Evolutionary conservation across 2,888 invertebrate species (phyloP).

Genomic region (Myopa tessellatipennis): DNA sequence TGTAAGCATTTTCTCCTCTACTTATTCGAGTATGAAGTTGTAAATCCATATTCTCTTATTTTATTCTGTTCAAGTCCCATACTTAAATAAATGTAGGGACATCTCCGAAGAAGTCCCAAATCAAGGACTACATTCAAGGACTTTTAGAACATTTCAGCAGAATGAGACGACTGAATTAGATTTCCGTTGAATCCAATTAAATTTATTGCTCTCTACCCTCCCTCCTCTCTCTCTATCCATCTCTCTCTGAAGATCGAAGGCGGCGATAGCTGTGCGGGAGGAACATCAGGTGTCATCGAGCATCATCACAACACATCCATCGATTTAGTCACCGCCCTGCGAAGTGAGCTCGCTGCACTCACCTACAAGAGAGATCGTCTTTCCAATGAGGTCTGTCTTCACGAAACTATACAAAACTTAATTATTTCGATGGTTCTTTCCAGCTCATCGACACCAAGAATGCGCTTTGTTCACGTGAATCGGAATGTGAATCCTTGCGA

Average conservation of each 20-base stretch:
- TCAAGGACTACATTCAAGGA: too few relatives aligned
- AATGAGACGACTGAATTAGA: too few relatives aligned
- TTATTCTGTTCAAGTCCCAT: too few relatives aligned
- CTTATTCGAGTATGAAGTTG: too few relatives aligned
- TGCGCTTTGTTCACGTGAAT: constrained; percentile 77
- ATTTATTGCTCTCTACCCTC: too few relatives aligned
- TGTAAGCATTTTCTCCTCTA: too few relatives aligned
- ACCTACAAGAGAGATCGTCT: constrained; percentile 87
- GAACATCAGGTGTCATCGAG: constrained; percentile 48
- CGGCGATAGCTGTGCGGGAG: constrained; percentile 47
- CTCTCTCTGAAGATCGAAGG: constrained; percentile 51
- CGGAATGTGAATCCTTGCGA: constrained; percentile 84
- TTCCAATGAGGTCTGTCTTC: constrained; percentile 75
- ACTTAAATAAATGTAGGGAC: too few relatives aligned
- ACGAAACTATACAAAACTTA: not conserved
- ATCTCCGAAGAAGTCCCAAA: too few relatives aligned
- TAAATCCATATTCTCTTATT: too few relatives aligned
- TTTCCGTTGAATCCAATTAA: too few relatives aligned
- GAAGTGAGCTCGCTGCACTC: constrained; percentile 85
- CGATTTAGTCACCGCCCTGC: constrained; percentile 80
- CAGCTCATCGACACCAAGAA: constrained; percentile 79
- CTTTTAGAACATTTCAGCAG: too few relatives aligned
- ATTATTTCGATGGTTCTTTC: not conserved
- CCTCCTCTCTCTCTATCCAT: too few relatives aligned
- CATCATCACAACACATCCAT: constrained; percentile 66